Conservation (phyloP, 2,797 vertebrate species). For the Rhinichthys osculus region DNA sequence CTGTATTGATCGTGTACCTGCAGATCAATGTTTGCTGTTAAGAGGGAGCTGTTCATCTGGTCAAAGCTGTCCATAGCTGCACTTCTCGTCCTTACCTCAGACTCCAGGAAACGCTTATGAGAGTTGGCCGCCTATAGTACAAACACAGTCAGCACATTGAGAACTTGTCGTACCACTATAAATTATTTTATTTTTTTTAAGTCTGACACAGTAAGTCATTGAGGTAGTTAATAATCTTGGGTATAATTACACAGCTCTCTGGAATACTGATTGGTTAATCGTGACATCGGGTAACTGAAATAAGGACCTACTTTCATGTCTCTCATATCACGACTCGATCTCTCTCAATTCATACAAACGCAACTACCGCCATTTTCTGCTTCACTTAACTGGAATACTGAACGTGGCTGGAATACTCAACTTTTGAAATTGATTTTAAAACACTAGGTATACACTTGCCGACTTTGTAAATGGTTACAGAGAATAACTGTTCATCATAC, state of each 20-base stretch:
- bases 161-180: neutral
- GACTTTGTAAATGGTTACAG: no score
- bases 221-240: neutral
- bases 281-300: neutral
- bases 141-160: conserved; percentile 43
- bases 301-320: neutral
- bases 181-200: neutral
- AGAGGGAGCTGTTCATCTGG: conserved; percentile 90
- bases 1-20: conserved; percentile 79
- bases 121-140: conserved; percentile 85
- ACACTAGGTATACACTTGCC: neutral
- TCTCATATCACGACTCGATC: neutral
- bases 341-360: neutral
- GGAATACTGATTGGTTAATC: neutral
- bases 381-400: neutral
- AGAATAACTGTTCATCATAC: neutral
- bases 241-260: conserved; percentile 4
- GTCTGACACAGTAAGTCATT: neutral
- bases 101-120: conserved; percentile 85
- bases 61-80: conserved; percentile 90
- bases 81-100: conserved; percentile 85
- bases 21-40: conserved; percentile 87
- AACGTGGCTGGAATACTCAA: neutral
- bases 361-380: neutral
- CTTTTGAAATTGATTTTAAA: neutral